Conservation (phyloP, 2,797 vertebrate genomes). For the Falco rusticolus region DNA sequence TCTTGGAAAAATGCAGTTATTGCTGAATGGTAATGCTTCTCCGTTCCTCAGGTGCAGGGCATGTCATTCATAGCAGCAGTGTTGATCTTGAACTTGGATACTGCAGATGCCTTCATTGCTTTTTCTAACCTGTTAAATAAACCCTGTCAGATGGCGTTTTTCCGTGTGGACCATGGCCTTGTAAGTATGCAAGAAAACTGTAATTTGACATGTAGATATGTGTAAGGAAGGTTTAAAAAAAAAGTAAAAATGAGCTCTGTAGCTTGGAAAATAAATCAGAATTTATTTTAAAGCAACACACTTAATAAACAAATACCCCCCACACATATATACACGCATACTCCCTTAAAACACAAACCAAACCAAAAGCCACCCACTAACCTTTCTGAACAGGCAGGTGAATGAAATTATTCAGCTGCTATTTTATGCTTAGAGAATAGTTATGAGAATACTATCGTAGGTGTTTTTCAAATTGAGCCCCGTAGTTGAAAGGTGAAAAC, state of each 20-base stretch:
- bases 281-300: background rate
- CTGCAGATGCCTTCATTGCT: constrained; percentile 93
- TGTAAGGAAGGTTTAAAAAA: background rate
- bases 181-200: constrained; percentile 77
- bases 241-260: background rate
- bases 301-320: background rate
- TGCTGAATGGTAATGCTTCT: background rate
- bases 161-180: constrained; percentile 95
- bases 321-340: fast-evolving
- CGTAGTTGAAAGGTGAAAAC: background rate
- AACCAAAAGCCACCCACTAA: background rate
- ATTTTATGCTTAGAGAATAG: background rate
- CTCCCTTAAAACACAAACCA: background rate
- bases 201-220: background rate
- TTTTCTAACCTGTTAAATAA: constrained; percentile 95
- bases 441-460: background rate
- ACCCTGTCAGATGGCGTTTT: constrained; percentile 95
- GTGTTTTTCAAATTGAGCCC: background rate
- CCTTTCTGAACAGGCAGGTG: background rate
- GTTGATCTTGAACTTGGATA: constrained; percentile 90
- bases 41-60: constrained; percentile 86
- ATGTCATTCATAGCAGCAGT: constrained; percentile 96
- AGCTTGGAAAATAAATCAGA: background rate
- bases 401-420: background rate
- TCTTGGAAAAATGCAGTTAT: background rate